Conservation (phyloP, 1,140 invertebrate genomes). For the Scaptomyza graminum region DNA sequence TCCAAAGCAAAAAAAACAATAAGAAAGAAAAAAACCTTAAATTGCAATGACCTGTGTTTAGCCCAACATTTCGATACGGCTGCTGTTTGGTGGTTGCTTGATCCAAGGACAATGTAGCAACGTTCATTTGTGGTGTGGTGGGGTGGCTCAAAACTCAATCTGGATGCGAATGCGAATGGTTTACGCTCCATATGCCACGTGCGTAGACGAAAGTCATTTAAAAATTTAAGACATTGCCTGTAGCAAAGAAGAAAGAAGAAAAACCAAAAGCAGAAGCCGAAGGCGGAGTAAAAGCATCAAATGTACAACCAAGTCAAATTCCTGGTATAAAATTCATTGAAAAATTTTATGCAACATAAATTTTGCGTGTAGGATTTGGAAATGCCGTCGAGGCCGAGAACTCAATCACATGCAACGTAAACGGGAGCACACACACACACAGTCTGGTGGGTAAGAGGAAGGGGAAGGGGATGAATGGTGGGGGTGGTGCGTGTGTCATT, state of each 20-base stretch:
- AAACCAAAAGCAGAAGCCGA: not conserved
- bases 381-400: conserved; percentile 42
- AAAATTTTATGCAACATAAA: conserved; percentile 82
- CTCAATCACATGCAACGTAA: conserved; percentile 68
- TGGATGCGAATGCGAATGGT: conserved; percentile 57
- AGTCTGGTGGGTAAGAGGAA: conserved; percentile 6
- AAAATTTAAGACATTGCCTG: conserved; percentile 67
- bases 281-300: not conserved
- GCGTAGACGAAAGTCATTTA: conserved; percentile 69
- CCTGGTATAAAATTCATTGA: conserved; percentile 80
- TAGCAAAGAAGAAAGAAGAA: conserved; percentile 2
- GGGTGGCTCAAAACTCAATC: conserved; percentile 15
- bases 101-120: not conserved
- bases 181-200: conserved; percentile 81
- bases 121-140: no score
- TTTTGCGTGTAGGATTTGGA: conserved; percentile 77
- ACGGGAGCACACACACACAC: no score
- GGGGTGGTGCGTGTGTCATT: conserved; percentile 63
- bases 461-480: conserved; percentile 25
- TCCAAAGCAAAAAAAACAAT: not conserved
- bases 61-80: conserved; percentile 52
- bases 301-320: conserved; percentile 74
- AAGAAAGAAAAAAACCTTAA: not conserved
- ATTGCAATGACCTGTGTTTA: conserved; percentile 45
- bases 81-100: conserved; percentile 36